Base-by-base conservation (phyloP, 2,888 invertebrate species). In the Eugnorisma glareosa region DNA sequence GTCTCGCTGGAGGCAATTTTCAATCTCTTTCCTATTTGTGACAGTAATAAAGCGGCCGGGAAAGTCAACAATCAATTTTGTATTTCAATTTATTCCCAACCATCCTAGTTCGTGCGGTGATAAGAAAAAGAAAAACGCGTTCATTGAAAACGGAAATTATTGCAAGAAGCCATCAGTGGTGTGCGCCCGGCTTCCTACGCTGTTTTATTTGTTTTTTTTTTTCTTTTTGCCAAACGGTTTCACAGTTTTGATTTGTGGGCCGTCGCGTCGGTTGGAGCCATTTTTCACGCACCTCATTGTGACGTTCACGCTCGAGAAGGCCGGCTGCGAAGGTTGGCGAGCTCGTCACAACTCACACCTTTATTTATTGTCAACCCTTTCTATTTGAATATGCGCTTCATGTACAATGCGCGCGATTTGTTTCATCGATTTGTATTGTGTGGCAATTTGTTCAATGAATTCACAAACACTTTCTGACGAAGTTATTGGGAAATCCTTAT, bases 91-190 rank as follows among this genome's bases (percentile, higher is more conserved):
- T 96, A 96, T 96, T 96, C 95, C 96, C 94, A 94, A 94, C 95
- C 96, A 95, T 95, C 96, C 93, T 96, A 96, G 96, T 96, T 96
- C 94, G 95, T 94, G 94, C 94, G 95, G 90, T 95, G 96, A 96
- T 96, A 96, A 96, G 96, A 96, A 96, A 96, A 96, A 96, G 94
- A 95, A 95, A 95, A 96, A 94, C 93, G 94, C 94, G 93, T 90
- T 97, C 96, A 97, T 96, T 97, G 95, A 93, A 94, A 96, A 94
- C 97, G 97, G 97, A 97, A 97, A 97, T 97, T 97, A 96, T 96
- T 96, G 96, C 96, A 96, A 96, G 96, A 96, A 94, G 95, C 95
- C 95, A 95, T 96, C 96, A 96, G 94, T 94, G 95, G 94, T 93
- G 95, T 94, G 94, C 94, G 94, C 93, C 85, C 91, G 91, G 93